Evolutionary conservation across 2,888 invertebrate species (phyloP), one percentile per base, ranked within the genome.

Genomic region (Dinocampus coccinellae): DNA sequence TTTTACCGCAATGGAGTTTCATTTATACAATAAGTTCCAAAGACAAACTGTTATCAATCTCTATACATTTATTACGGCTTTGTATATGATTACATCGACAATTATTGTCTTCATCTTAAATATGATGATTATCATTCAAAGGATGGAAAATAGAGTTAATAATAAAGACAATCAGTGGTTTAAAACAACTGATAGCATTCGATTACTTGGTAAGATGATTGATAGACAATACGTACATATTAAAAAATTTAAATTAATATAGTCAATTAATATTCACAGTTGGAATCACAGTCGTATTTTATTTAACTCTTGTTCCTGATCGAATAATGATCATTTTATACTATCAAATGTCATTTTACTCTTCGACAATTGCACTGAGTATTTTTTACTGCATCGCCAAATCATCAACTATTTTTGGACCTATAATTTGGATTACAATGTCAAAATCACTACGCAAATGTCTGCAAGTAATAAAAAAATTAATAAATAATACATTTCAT

Each of bases 291-390:
- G n/a, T 78, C 13, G 79, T 73, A 52, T 82, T 83, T 68, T 75
- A 81, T 58, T 6, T 78, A 29, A 82, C 82, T 22, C 79, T 84
- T 78, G 73, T 77, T 16, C 84, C 85, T 7, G 80, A 81, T 68
- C 78, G 82, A 72, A 16, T 83, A n/a, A 77, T 75, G 9, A 76
- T 79, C 63, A 77, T 80, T 29, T 61, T 83, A n/a, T 75, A 73
- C 69, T 77, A 82, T 74, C 74, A 77, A 20, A 69, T 72, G 6
- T 80, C 82, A 33, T 72, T 74, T 2, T 83, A 81, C 64, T 82
- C 82, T 67, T 75, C 76, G 20, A 64, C 78, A n/a, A 53, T 65
- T 9, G 72, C 61, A 16, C 75, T 82, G 58, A 78, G 81, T 70
- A 10, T 77, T 6, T 79, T 78, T 64, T 82, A 79, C 69, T 75